Evolutionary conservation across 2,888 invertebrate genomes (phyloP), one percentile per base, ranked within the genome.

Genomic region (Ophraella communa): DNA sequence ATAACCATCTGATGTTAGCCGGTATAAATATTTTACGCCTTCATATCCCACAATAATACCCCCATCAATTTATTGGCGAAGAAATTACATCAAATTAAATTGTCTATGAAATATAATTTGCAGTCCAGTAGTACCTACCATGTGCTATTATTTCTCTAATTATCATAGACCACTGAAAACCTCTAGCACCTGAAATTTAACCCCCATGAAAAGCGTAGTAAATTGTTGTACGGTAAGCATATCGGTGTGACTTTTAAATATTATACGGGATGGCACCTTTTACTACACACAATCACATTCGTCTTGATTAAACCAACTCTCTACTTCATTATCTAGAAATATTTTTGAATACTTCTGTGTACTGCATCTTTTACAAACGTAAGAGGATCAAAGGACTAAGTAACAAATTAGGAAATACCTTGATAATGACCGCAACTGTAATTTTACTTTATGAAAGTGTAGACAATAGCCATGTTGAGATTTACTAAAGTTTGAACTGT

Each of bases 181-280:
- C 44, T 18, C 52, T 59, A 59, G 21, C 47, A 20, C 35, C 59
- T 58, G 30, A 54, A 54, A 58, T 54, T 42, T 47, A 65, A 62
- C 65, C 65, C 65, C 58, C 58, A 65, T 65, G 57, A 52, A 55
- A 65, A 23, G 10, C 53, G 24, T 35, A 60, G n/a, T n/a, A n/a
- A n/a, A 60, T 18, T 53, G 42, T 1, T 35, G 30, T 21, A 52
- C 30, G 42, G 30, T 60, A 60, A 42, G 42, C 52, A 44, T 53
- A 60, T 60, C 44, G 60, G 14, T n/a, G 60, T 44, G 21, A 42
- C 42, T 20, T 49, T 27, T 52, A 27, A 51, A 39, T 51, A 59
- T 23, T 17, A 24, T 51, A 51, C 24, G 24, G 49, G 49, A 17
- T 51, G 24, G 4, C 14, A 39, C 5, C 7, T 39, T 17, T 7